Base-by-base conservation (phyloP, 2,888 invertebrate species). In the Operophtera brumata region DNA sequence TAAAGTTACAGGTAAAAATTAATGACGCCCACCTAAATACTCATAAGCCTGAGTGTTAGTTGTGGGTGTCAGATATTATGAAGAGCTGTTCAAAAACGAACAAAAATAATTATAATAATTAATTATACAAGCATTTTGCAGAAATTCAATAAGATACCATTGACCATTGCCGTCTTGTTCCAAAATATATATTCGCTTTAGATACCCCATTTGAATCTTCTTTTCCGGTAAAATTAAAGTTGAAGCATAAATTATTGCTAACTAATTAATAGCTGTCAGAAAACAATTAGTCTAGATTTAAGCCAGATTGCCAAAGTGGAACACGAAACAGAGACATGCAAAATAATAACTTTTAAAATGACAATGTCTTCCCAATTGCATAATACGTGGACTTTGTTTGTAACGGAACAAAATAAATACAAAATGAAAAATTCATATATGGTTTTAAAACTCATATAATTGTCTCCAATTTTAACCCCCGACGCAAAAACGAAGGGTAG, bases 221-320 rank as follows among this genome's bases (percentile, higher is more conserved):
- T 43, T 36, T 48, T 32, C 47, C 44, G 43, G 39, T 14, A 26
- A 20, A 20, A 20, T 14, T 10, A 36, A 44, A 36, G 28, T 45
- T 26, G 44, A 10, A 45, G 44, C 37, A 36, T 14, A 13, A 30
- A 35, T 39, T 4, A 20, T n/a, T n/a, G n/a, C n/a, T n/a, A n/a
- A n/a, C n/a, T 20, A 20, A 20, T 20, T 26, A 35, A 44, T 40
- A 37, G 13, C n/a, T n/a, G 47, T 47, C 47, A 54, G 43, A 43
- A 49, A 30, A 12, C 39, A 13, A 54, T 44, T 40, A 49, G 35
- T 54, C 11, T 20, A 32, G 36, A 30, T 36, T n/a, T 14, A 7
- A 8, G 12, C 41, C n/a, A 43, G 43, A 39, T 53, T 43, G 43
- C 26, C 47, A 34, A 49, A 45, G 48, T 49, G 45, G 30, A 25